Conservation (phyloP, 2,797 vertebrate species). For the Chaetophractus vellerosus region DNA sequence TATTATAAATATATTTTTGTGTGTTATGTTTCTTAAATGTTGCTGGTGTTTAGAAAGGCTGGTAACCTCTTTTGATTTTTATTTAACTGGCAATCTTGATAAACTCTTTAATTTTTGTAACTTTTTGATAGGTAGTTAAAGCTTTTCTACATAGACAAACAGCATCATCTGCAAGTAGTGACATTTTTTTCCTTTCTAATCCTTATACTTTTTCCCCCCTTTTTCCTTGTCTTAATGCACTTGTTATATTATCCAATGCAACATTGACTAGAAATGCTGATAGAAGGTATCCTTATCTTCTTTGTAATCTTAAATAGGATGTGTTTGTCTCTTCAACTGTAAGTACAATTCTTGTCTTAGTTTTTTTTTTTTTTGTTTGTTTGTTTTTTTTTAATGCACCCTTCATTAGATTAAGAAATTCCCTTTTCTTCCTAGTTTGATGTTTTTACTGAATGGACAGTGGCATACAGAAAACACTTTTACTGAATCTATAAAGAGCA, state of each 20-base stretch:
- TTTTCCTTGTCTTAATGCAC: background rate
- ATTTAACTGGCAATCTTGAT: background rate
- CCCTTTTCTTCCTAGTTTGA: background rate
- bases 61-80: background rate
- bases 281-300: background rate
- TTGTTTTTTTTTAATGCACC: background rate
- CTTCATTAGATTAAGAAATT: background rate
- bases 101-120: background rate
- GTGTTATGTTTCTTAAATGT: background rate
- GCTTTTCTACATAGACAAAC: background rate
- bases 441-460: background rate
- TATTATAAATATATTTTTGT: background rate
- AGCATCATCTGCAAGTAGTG: background rate
- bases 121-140: constrained; percentile 1
- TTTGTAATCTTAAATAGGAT: background rate
- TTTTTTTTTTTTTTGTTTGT: background rate
- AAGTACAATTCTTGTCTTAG: background rate
- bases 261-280: background rate
- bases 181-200: background rate
- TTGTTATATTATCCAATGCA: background rate
- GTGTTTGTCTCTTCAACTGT: background rate
- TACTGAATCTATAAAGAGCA: background rate
- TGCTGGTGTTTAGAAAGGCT: constrained; percentile 2
- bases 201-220: background rate
- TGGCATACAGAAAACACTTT: background rate